A percentile compares a stretch with the other conserved stretches of the same genome.
phyloP scores from a whole-genome alignment of 2,888 invertebrate genomes.

The Syritta pipiens region DNA sequence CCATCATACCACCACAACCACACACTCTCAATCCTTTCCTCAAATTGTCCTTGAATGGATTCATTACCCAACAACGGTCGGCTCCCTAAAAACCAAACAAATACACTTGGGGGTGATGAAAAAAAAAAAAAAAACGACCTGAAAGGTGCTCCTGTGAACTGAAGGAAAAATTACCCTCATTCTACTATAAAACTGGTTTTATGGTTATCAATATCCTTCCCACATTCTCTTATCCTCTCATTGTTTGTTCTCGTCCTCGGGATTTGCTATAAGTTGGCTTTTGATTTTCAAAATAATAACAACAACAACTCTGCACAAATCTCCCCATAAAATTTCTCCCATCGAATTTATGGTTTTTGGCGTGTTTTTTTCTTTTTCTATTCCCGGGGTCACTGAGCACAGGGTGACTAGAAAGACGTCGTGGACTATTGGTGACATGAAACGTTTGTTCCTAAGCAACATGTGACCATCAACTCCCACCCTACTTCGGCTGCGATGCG shows the following conservation, averaged over 20 bases:
- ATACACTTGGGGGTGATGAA: not conserved
- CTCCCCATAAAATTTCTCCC: conserved; percentile 26
- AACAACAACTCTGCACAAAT: conserved; percentile 18
- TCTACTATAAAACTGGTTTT: conserved; percentile 46
- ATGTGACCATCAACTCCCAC: no score
- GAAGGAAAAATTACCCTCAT: conserved; percentile 35
- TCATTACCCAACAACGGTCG: conserved; percentile 12
- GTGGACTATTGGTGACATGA: no score
- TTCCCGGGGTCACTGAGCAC: no score
- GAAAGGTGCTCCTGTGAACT: conserved; percentile 7
- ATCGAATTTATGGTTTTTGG: conserved; percentile 28
- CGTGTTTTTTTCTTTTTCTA: no score
- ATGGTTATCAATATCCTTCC: conserved; percentile 50
- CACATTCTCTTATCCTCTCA: conserved; percentile 20
- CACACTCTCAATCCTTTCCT: conserved; percentile 25
- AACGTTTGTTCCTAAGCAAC: no score
- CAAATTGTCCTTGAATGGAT: conserved; percentile 42
- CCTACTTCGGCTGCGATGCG: no score
- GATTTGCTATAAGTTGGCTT: conserved; percentile 26
- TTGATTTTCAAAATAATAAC: conserved; percentile 47
- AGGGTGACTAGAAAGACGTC: no score
- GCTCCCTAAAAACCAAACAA: not conserved
- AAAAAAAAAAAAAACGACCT: not conserved
- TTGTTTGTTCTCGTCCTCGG: not conserved
- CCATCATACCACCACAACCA: conserved; percentile 45